A percentile compares a stretch with the other conserved stretches of the same genome.
phyloP scores from a whole-genome alignment of 2,797 vertebrate species.

The Intellagama lesueurii region DNA sequence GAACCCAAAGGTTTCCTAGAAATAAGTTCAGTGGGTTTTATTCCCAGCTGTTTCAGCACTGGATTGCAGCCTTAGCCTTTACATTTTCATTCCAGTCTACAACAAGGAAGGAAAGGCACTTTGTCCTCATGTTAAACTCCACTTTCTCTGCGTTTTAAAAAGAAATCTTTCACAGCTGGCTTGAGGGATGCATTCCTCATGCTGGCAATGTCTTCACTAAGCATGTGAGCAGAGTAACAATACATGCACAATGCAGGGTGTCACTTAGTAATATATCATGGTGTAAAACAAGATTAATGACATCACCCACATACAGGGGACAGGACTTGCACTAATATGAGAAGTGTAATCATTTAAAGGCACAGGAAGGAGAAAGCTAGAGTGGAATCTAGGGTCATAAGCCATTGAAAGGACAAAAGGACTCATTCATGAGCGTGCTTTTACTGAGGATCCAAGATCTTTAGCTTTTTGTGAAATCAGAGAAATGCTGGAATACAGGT shows the following conservation, averaged over 20 bases:
- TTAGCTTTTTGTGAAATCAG: conserved; percentile 7
- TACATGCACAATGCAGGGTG: conserved; percentile 61
- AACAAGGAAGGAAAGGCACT: conserved; percentile 61
- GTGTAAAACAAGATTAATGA: conserved; percentile 77
- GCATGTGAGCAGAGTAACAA: conserved; percentile 71
- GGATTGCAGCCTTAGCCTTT: conserved; percentile 49
- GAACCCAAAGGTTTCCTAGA: not conserved
- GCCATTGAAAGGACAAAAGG: conserved; percentile 69
- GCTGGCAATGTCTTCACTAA: conserved; percentile 64
- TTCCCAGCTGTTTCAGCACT: not conserved
- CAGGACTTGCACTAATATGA: conserved; percentile 73
- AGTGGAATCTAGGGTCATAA: conserved; percentile 57
- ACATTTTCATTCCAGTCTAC: conserved; percentile 56
- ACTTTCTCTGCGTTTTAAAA: conserved; percentile 62
- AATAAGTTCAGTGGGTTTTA: not conserved
- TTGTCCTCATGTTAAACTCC: conserved; percentile 57
- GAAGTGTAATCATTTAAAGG: conserved; percentile 73
- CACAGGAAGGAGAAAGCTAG: conserved; percentile 61
- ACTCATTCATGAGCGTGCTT: conserved; percentile 58
- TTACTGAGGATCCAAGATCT: conserved; percentile 18
- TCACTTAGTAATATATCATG: conserved; percentile 72
- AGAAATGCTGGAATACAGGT: not conserved
- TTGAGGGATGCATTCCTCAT: conserved; percentile 65
- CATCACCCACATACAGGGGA: conserved; percentile 72
- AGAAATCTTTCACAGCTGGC: conserved; percentile 67